phyloP scores from a whole-genome alignment of 2,113 vertebrate genomes.

The Mesitornis unicolor region DNA sequence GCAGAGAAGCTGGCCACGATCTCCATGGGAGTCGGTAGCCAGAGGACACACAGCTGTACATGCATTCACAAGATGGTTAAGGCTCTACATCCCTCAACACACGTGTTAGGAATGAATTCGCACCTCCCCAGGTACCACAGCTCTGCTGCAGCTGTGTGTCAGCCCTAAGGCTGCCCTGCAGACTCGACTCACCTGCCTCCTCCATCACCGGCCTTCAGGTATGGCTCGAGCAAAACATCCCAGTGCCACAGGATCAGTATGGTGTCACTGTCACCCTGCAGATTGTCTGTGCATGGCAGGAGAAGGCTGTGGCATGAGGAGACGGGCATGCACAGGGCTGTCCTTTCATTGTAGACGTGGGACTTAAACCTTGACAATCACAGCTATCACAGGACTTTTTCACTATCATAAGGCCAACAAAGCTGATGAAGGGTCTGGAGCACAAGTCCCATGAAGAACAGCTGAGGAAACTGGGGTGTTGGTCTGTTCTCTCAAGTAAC shows the following conservation, averaged over 20 bases:
- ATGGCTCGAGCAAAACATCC: neutral
- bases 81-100: neutral
- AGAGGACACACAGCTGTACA: neutral
- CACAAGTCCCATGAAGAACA: too few species aligned
- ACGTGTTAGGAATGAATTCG: accelerated
- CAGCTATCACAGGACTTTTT: neutral
- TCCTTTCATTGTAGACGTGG: accelerated
- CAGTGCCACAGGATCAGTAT: neutral
- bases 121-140: neutral
- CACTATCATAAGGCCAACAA: too few species aligned
- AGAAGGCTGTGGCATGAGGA: neutral
- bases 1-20: accelerated
- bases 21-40: neutral
- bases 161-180: neutral
- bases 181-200: neutral
- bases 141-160: neutral
- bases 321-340: accelerated
- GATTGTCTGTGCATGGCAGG: neutral
- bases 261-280: neutral
- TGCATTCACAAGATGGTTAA: neutral
- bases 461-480: too few species aligned
- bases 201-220: neutral
- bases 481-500: too few species aligned
- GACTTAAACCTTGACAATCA: neutral
- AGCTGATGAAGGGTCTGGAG: too few species aligned